These are phyloP conservation scores for Daubentonia madagascariensis DNA, from an alignment of 2,113 vertebrate genomes.

Conservation along the genomic window DNA sequence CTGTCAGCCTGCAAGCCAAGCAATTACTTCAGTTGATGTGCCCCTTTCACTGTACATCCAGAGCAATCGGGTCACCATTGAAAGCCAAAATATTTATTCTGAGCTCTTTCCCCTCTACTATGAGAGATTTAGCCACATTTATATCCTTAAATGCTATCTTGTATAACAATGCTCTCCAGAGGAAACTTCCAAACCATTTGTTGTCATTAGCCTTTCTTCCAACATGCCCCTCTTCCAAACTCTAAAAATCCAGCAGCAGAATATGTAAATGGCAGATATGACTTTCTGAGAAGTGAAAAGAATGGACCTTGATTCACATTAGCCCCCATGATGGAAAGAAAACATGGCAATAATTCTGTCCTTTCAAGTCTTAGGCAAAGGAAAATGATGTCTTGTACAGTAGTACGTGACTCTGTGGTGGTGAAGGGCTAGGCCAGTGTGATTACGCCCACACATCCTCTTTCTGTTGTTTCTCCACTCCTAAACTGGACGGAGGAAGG, in stretches of 20 bases:
- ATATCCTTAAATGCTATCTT: neutral
- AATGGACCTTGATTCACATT: neutral
- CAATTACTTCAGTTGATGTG: conserved; percentile 29
- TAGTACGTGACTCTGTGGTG: neutral
- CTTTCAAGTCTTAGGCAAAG: neutral
- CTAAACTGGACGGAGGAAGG: neutral
- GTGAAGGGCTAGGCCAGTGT: neutral
- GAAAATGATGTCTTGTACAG: neutral
- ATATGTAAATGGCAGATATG: neutral
- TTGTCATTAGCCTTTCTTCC: neutral
- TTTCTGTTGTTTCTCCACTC: neutral
- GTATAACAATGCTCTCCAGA: neutral
- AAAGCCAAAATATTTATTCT: conserved; percentile 22
- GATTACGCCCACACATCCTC: neutral
- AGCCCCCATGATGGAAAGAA: neutral
- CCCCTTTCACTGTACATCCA: neutral
- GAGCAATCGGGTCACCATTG: neutral
- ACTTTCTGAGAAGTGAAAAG: neutral
- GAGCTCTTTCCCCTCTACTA: neutral
- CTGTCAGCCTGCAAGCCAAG: conserved; percentile 38
- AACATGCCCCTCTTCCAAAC: neutral
- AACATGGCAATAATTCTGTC: neutral
- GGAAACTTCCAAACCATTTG: neutral
- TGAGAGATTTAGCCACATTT: neutral
- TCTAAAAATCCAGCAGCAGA: neutral